These are phyloP conservation scores for Ophraella communa DNA, from an alignment of 2,888 invertebrate species.

Conservation along the genomic window DNA sequence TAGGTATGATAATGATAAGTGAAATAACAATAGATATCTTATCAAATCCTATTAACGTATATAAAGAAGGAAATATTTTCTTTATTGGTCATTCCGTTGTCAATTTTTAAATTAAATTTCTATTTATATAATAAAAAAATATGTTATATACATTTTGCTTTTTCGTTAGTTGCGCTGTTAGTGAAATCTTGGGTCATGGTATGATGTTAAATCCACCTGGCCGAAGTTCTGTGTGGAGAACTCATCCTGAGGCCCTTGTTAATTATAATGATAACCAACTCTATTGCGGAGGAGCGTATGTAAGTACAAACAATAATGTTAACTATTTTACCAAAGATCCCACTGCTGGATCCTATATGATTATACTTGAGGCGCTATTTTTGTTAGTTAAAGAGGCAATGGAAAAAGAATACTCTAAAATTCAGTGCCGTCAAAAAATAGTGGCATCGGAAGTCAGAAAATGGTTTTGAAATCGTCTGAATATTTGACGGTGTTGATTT, in stretches of 20 bases:
- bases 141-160: background rate
- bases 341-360: too few relatives aligned
- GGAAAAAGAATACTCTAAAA: too few relatives aligned
- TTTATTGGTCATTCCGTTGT: background rate
- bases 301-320: too few relatives aligned
- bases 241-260: slow-evolving; percentile 56
- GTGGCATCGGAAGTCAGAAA: too few relatives aligned
- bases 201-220: slow-evolving; percentile 62
- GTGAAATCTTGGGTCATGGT: slow-evolving; percentile 59
- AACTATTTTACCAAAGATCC: too few relatives aligned
- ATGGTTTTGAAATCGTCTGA: too few relatives aligned
- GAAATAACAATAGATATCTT: background rate
- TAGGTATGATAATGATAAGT: background rate
- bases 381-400: too few relatives aligned
- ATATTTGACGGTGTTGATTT: too few relatives aligned
- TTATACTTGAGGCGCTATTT: too few relatives aligned
- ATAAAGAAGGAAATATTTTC: background rate
- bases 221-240: slow-evolving; percentile 63
- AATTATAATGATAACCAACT: slow-evolving; percentile 63
- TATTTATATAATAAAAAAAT: background rate
- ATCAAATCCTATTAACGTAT: background rate
- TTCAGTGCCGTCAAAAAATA: too few relatives aligned
- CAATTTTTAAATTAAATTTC: background rate
- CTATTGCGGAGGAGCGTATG: slow-evolving; percentile 63
- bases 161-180: slow-evolving; percentile 1